These are phyloP conservation scores for Leptogaster cylindrica DNA, from an alignment of 2,888 invertebrate genomes.

Conservation along the genomic window DNA sequence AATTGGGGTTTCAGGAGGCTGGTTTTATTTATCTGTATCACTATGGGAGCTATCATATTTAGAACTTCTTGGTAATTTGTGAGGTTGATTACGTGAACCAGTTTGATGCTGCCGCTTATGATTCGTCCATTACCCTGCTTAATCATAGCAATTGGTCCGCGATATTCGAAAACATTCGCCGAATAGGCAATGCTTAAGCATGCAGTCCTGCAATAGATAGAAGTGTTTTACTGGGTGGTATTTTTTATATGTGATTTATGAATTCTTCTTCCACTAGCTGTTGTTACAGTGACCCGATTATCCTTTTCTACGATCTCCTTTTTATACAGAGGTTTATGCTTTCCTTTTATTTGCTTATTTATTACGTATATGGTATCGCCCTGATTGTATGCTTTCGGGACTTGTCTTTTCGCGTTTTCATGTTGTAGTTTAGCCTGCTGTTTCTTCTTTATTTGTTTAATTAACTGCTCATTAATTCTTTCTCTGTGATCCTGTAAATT, in stretches of 20 bases:
- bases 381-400: too few relatives aligned
- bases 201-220: background rate
- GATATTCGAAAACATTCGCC: background rate
- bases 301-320: slow-evolving; percentile 19
- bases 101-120: slow-evolving; percentile 7
- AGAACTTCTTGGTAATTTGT: slow-evolving; percentile 7
- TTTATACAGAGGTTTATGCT: slow-evolving; percentile 3
- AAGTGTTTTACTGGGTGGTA: background rate
- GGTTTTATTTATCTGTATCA: slow-evolving; percentile 5
- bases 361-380: too few relatives aligned
- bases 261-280: slow-evolving; percentile 15
- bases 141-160: slow-evolving; percentile 1
- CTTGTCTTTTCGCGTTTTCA: too few relatives aligned
- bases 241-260: slow-evolving; percentile 36
- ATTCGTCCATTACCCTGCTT: slow-evolving; percentile 20
- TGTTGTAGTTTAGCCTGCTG: too few relatives aligned
- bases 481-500: too few relatives aligned
- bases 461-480: too few relatives aligned
- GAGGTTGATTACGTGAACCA: slow-evolving; percentile 19
- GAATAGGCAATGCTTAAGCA: background rate
- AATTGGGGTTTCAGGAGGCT: too few relatives aligned
- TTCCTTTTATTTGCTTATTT: background rate
- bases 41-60: background rate
- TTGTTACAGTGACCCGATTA: slow-evolving; percentile 31
- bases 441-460: too few relatives aligned